Conservation (phyloP, 2,797 vertebrate species). For the Micromesistius poutassou region DNA sequence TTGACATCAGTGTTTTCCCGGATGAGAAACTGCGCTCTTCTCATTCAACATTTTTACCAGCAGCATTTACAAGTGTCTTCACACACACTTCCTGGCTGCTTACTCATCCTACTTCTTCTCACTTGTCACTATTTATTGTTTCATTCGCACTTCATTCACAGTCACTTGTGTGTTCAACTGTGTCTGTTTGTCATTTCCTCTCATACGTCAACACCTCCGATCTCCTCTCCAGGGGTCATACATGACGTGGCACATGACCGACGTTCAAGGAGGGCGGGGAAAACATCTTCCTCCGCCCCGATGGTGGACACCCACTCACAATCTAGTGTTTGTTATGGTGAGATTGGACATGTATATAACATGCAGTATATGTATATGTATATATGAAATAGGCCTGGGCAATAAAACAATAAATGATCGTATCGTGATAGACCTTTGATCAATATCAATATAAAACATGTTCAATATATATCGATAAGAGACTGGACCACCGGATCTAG, state of each 20-base stretch:
- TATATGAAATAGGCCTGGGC: too few relatives aligned
- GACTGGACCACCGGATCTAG: too few relatives aligned
- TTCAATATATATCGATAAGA: too few relatives aligned
- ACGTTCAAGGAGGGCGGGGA: constrained; percentile 37
- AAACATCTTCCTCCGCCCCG: constrained; percentile 47
- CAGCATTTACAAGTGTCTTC: constrained; percentile 22
- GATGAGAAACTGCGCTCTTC: constrained; percentile 37
- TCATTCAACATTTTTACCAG: constrained; percentile 49
- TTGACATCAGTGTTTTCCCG: constrained; percentile 68
- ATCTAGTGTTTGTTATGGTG: constrained; percentile 41
- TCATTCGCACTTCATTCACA: constrained; percentile 2
- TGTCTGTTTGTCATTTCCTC: neutral
- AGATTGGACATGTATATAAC: neutral
- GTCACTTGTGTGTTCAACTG: neutral
- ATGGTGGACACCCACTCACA: constrained; percentile 49
- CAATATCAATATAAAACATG: too few relatives aligned
- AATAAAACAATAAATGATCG: too few relatives aligned
- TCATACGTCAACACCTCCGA: constrained; percentile 12
- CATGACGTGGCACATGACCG: constrained; percentile 50
- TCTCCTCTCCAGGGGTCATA: constrained; percentile 39
- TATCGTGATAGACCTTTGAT: too few relatives aligned
- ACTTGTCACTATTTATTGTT: constrained; percentile 1
- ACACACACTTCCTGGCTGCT: constrained; percentile 16
- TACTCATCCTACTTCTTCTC: constrained; percentile 2
- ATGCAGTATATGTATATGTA: neutral